Evolutionary conservation across 2,888 invertebrate species (phyloP).

Genomic region (Cheilosia pagana): DNA sequence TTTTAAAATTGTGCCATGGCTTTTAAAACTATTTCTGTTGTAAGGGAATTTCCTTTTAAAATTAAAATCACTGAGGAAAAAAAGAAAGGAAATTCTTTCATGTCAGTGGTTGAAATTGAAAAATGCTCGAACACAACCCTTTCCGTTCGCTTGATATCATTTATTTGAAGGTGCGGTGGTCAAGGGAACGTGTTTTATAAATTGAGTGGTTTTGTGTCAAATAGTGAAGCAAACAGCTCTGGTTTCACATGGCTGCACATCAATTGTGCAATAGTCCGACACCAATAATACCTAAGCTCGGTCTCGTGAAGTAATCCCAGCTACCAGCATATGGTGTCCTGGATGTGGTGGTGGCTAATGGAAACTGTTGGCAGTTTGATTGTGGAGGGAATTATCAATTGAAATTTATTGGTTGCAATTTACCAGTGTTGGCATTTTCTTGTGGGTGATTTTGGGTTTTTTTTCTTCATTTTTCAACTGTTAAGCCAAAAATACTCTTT

Average conservation of each 20-base stretch:
- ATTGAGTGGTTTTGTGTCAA: conserved; percentile 62
- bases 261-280: conserved; percentile 63
- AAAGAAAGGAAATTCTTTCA: conserved; percentile 24
- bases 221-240: conserved; percentile 36
- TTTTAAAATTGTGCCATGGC: conserved; percentile 18
- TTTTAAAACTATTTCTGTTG: conserved; percentile 20
- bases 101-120: conserved; percentile 29
- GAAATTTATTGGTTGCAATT: conserved; percentile 64
- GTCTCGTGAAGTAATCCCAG: conserved; percentile 57
- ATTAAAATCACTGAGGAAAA: conserved; percentile 13
- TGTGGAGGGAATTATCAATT: conserved; percentile 60
- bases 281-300: conserved; percentile 54
- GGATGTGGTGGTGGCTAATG: conserved; percentile 48
- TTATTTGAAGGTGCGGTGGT: conserved; percentile 59
- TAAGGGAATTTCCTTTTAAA: conserved; percentile 10
- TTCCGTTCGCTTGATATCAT: conserved; percentile 45
- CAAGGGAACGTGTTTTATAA: conserved; percentile 57
- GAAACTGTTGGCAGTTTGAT: conserved; percentile 63
- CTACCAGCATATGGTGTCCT: conserved; percentile 46
- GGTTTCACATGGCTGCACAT: conserved; percentile 50
- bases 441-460: conserved; percentile 4
- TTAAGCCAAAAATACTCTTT: background rate
- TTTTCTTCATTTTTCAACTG: background rate
- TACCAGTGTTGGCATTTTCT: conserved; percentile 33
- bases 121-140: conserved; percentile 25